phyloP scores from a whole-genome alignment of 1,140 invertebrate genomes.

The Portunus trituberculatus region DNA sequence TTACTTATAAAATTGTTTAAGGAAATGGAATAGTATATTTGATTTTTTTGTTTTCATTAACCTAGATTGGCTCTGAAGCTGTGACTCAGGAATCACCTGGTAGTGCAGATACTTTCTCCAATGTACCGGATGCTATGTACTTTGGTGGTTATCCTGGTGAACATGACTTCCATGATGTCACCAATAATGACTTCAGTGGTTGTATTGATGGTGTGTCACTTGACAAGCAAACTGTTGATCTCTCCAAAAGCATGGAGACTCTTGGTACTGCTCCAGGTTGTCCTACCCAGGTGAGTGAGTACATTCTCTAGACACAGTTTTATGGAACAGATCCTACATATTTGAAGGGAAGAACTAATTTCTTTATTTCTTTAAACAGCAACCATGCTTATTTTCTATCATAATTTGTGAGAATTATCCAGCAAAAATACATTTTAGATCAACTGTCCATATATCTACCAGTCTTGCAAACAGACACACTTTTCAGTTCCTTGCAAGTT shows the following conservation, averaged over 20 bases:
- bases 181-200: conserved; percentile 91
- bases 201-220: conserved; percentile 94
- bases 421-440: too few relatives aligned
- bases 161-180: conserved; percentile 85
- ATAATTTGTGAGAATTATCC: too few relatives aligned
- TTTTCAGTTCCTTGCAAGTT: too few relatives aligned
- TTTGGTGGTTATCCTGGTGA: conserved; percentile 92
- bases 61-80: conserved; percentile 78
- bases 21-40: conserved; percentile 4
- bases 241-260: conserved; percentile 88
- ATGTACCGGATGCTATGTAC: conserved; percentile 84
- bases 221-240: conserved; percentile 87
- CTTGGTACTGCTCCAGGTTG: conserved; percentile 92
- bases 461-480: too few relatives aligned
- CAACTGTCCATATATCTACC: too few relatives aligned
- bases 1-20: too few relatives aligned
- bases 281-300: conserved; percentile 86
- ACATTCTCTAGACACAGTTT: too few relatives aligned
- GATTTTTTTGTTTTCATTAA: conserved; percentile 69
- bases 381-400: too few relatives aligned
- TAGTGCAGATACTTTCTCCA: conserved; percentile 78
- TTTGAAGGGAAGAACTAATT: too few relatives aligned
- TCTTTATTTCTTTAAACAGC: too few relatives aligned
- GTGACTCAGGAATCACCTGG: conserved; percentile 80
- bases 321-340: too few relatives aligned